Evolutionary conservation across 2,113 vertebrate species (phyloP).

Genomic region (Morone saxatilis): DNA sequence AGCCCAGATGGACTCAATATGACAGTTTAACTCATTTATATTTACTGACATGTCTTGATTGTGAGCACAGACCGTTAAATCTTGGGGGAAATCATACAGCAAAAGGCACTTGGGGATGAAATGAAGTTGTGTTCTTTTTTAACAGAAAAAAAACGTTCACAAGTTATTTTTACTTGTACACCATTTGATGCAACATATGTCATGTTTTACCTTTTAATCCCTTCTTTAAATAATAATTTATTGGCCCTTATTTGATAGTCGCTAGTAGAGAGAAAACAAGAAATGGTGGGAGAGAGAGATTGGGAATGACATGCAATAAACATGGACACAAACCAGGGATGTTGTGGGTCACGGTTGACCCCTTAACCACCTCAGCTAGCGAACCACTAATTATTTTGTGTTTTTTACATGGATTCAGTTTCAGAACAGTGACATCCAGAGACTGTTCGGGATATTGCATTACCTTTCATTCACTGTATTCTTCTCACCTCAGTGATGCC

Average conservation of each 20-base stretch:
- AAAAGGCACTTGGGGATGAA: background rate
- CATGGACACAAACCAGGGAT: too few species aligned
- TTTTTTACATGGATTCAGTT: background rate
- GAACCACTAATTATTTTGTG: too few species aligned
- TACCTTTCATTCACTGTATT: background rate
- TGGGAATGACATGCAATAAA: background rate
- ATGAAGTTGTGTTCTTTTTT: background rate
- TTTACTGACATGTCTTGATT: conserved; percentile 35
- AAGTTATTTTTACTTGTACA: conserved; percentile 5
- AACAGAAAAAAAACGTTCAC: background rate
- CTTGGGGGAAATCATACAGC: conserved; percentile 37
- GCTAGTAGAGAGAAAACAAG: background rate
- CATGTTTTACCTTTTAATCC: too few species aligned
- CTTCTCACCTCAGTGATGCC: conserved; percentile 88
- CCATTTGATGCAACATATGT: too few species aligned
- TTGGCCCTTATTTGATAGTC: background rate
- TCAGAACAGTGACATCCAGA: background rate
- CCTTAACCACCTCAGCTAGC: too few species aligned
- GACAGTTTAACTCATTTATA: background rate
- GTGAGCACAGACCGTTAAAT: background rate
- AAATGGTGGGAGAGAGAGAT: background rate
- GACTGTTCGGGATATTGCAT: background rate
- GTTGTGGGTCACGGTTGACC: background rate
- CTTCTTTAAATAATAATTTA: background rate
- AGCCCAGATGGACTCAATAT: conserved; percentile 1